Evolutionary conservation across 2,888 invertebrate genomes (phyloP).

Genomic region (Tholera decimalis): DNA sequence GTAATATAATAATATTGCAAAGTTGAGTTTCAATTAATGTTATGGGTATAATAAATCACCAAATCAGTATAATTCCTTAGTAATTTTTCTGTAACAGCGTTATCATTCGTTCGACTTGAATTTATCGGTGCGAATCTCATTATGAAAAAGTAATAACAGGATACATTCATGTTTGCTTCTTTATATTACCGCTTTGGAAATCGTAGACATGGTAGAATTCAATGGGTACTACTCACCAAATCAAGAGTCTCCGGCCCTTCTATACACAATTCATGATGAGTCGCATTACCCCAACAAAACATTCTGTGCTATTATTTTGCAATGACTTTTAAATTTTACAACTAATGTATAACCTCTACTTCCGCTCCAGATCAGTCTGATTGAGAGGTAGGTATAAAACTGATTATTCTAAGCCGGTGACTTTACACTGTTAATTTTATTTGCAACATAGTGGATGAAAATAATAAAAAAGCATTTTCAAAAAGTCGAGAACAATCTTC

Average conservation of each 20-base stretch:
- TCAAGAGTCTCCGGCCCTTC: slow-evolving; percentile 81
- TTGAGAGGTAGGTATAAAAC: slow-evolving; percentile 69
- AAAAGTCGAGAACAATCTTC: slow-evolving; percentile 87
- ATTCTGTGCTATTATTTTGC: slow-evolving; percentile 74
- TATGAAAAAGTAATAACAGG: slow-evolving; percentile 5
- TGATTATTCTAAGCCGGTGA: slow-evolving; percentile 51
- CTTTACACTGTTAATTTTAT: slow-evolving; percentile 74
- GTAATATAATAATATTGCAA: not conserved
- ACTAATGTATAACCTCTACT: slow-evolving; percentile 77
- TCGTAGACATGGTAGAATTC: not conserved
- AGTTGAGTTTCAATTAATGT: not conserved
- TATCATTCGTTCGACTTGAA: not conserved
- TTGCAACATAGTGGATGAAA: slow-evolving; percentile 70
- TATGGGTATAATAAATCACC: not conserved
- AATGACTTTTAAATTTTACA: slow-evolving; percentile 71
- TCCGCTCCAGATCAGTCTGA: slow-evolving; percentile 69
- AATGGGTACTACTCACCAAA: slow-evolving; percentile 77
- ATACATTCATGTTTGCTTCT: slow-evolving; percentile 5
- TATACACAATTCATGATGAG: slow-evolving; percentile 88
- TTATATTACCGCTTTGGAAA: not conserved
- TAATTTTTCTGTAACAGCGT: not conserved
- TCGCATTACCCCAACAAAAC: slow-evolving; percentile 91
- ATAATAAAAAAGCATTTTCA: slow-evolving; percentile 77
- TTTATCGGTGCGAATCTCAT: not conserved
- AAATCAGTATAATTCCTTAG: not conserved